These are phyloP conservation scores for Drosophila willistoni DNA, from an alignment of 1,140 invertebrate genomes.

Conservation along the genomic window DNA sequence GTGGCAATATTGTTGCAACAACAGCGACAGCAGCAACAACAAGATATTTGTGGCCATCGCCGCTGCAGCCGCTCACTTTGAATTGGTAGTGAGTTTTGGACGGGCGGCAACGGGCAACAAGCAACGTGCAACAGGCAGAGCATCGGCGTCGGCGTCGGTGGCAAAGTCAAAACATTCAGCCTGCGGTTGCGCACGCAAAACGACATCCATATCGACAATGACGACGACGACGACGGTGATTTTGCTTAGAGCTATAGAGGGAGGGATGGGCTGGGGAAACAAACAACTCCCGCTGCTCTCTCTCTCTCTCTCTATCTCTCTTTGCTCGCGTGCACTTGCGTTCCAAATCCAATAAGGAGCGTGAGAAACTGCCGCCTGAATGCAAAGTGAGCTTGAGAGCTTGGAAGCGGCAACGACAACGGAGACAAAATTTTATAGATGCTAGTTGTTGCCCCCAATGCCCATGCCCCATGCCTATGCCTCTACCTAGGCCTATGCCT, in stretches of 20 bases:
- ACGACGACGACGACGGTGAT: background rate
- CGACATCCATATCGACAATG: slow-evolving; percentile 8
- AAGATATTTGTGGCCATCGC: slow-evolving; percentile 50
- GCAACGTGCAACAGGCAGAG: slow-evolving; percentile 28
- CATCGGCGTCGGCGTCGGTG: slow-evolving; percentile 65
- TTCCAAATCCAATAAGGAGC: slow-evolving; percentile 79
- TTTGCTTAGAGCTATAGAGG: background rate
- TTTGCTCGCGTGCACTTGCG: slow-evolving; percentile 73
- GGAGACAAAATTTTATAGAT: slow-evolving; percentile 73
- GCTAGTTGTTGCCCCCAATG: slow-evolving; percentile 38
- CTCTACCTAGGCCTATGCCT: background rate
- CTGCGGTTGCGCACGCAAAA: slow-evolving; percentile 73
- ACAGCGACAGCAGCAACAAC: slow-evolving; percentile 31
- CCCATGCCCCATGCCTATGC: slow-evolving; percentile 10
- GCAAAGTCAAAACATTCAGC: slow-evolving; percentile 74
- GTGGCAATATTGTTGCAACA: slow-evolving; percentile 56
- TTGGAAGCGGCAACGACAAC: slow-evolving; percentile 46
- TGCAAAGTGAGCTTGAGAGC: slow-evolving; percentile 61
- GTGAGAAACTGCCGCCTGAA: slow-evolving; percentile 73
- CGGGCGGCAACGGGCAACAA: background rate
- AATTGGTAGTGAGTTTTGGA: slow-evolving; percentile 31
- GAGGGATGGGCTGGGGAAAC: background rate
- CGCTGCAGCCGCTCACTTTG: slow-evolving; percentile 52
- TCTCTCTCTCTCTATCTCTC: slow-evolving; percentile 15
- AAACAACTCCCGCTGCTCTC: slow-evolving; percentile 37